Base-by-base conservation (phyloP, 2,888 invertebrate species). In the Ischnura elegans region DNA sequence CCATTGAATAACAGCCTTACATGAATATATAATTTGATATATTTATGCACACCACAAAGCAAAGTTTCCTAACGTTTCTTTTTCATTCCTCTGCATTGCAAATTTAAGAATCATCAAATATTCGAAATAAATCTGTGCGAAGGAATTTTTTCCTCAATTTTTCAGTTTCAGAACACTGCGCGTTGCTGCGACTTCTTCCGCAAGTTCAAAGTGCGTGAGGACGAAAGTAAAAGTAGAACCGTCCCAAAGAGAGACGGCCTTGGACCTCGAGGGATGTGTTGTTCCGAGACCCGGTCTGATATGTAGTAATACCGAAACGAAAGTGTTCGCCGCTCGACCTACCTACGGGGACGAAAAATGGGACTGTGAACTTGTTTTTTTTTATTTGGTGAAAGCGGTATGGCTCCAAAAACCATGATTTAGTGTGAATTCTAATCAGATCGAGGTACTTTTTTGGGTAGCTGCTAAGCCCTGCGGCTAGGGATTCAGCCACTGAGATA, bases 321-420 rank as follows among this genome's bases (percentile, higher is more conserved):
- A 76, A 76, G 36, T 76, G 29, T 76, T 29, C 16, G 76, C 76
- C 76, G 76, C 76, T 76, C 36, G 76, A 76, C 76, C 76, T 76
- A 29, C 76, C 76, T 29, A 10, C 16, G 76, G n/a, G 29, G 76
- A 36, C 76, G 36, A 76, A 36, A 76, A 76, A 10, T 76, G 76
- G 76, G 76, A n/a, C 76, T 13, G 6, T 76, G 76, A 76, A 76
- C 76, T 76, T 76, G 76, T 76, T 76, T 13, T 76, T 76, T 76
- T 76, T 76, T 13, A 36, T 76, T 76, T 76, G 16, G 76, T 76
- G 76, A 76, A 76, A 76, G 76, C 76, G 76, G 36, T 36, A 36
- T 36, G 76, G 76, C 36, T 76, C 76, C 76, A 36, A 76, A 61
- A 36, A 36, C n/a, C 25, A 76, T 36, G 13, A 76, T 76, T 8